Base-by-base conservation (phyloP, 2,113 vertebrate genomes). In the Beaufortia kweichowensis region DNA sequence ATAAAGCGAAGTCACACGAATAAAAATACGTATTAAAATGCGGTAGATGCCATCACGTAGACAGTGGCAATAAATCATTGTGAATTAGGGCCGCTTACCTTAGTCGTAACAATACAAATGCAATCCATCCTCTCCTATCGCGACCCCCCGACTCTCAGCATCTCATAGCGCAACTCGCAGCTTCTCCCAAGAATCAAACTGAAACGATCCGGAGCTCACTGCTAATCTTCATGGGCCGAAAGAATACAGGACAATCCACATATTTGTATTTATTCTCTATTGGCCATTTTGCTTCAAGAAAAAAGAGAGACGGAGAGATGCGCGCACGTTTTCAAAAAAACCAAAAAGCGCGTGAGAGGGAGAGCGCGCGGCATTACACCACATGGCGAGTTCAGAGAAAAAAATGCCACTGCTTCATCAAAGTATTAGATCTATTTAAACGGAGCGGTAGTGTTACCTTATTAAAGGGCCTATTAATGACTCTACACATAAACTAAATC, bases 71-170 rank as follows among this genome's bases (percentile, higher is more conserved):
- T 24, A 64, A 41, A 0, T 7, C 31, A 63, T 4, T 1, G n/a
- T 63, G 33, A 35, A 43, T 43, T 14, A 8, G n/a, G 29, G 21
- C n/a, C 12, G 24, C 90, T 95, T 96, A 97, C 95, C 95, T 96
- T 96, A 72, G 94, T 96, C 43, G 94, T 96, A 88, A 96, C 93
- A 86, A 96, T 95, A 88, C 95, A 96, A 82, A 96, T 93, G 91
- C 95, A 96, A 89, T 96, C 95, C 95, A 97, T 96, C 60, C 80
- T 87, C 90, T 82, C 1, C 86, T 87, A 89, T 89, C 92, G 85
- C 90, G 84, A 88, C 81, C 86, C 90, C 90, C 87, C 59, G 85
- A 77, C 88, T 86, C 87, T 90, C 89, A 91, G 82, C 88, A 89
- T 83, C 68, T 87, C 91, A 85, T 81, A 84, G 69, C 75, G 83